Base-by-base conservation (phyloP, 2,113 vertebrate genomes). In the Tachysurus fulvidraco region DNA sequence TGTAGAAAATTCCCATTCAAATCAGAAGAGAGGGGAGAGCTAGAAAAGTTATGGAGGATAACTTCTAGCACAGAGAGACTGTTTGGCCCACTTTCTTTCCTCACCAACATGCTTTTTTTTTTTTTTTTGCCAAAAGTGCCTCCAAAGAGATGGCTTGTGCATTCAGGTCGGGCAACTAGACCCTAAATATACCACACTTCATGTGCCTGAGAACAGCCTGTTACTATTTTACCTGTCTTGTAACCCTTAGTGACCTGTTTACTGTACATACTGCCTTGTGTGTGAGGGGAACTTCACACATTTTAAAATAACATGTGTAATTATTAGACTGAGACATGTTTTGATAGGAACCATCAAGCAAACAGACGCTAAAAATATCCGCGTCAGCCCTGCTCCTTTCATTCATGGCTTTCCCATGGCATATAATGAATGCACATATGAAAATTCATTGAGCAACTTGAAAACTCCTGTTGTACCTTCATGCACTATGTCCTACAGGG, bases 1-100 rank as follows among this genome's bases (percentile, higher is more conserved):
- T 65, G 17, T 65, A 90, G 94, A 93, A 95, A 95, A 95, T 94
- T 95, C 95, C 93, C 95, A 95, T 93, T 93, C 85, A 21, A 21
- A 60, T 89, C 80, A 11, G n/a, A 76, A 74, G 77, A 83, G 86
- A 60, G 79, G 65, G 13, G 28, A 71, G 67, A 73, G 25, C 54
- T 55, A 16, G 89, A 90, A 83, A 78, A 50, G 65, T 19, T 74
- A 86, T 85, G 84, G 86, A 89, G 93, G 91, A 92, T 85, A 88
- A 86, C 91, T 87, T 95, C 93, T 92, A 93, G 88, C 83, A 69
- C 59, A 86, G 81, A 88, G 10, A 85, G 89, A 90, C 90, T 93
- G 92, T 93, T 93, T 94, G 83, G 50, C 86, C 82, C 65, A 73
- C 85, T 88, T 74, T 85, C 81, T 46, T 86, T 88, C 85, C 84